Evolutionary conservation across 2,797 vertebrate species (phyloP).

Genomic region (Catharus ustulatus): DNA sequence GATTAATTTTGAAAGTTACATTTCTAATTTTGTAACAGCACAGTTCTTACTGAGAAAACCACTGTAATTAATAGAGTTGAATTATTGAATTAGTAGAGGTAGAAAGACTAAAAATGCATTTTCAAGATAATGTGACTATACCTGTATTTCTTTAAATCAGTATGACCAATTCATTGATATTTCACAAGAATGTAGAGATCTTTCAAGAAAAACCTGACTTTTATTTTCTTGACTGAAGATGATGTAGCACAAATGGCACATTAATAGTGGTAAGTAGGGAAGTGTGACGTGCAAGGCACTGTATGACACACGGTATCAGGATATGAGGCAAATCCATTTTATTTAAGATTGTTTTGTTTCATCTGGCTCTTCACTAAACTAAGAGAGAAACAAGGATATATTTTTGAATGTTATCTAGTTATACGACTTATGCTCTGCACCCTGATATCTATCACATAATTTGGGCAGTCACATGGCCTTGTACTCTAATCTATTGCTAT

Average conservation of each 20-base stretch:
- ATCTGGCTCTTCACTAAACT: neutral
- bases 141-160: neutral
- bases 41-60: neutral
- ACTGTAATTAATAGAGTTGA: neutral
- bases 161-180: neutral
- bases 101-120: neutral
- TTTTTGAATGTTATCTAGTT: neutral
- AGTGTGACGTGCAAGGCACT: neutral
- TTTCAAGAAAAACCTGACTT: neutral
- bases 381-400: neutral
- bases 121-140: neutral
- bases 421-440: fast-evolving
- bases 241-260: neutral
- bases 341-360: neutral
- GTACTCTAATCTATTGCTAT: neutral
- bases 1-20: neutral
- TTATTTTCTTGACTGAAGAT: neutral
- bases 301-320: neutral
- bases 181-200: neutral
- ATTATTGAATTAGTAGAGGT: neutral
- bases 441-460: neutral
- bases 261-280: neutral
- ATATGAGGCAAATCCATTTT: neutral
- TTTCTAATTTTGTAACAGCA: neutral
- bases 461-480: neutral